Conservation (phyloP, 2,113 vertebrate species). For the Calonectris borealis region DNA sequence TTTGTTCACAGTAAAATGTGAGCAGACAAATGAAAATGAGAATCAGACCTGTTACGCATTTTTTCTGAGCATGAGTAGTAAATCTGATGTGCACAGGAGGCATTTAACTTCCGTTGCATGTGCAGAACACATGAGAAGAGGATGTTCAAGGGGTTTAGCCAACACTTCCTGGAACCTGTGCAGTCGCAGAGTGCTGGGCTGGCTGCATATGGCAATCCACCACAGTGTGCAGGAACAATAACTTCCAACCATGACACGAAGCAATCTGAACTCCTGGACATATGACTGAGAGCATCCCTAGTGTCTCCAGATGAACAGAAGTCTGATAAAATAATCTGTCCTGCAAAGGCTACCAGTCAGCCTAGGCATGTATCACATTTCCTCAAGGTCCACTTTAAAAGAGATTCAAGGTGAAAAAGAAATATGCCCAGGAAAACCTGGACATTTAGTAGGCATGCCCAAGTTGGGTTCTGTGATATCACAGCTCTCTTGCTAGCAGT, state of each 20-base stretch:
- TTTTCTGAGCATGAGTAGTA: not conserved
- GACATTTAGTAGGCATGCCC: not conserved
- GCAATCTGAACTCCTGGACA: not conserved
- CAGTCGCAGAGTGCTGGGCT: not conserved
- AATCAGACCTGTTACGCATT: not conserved
- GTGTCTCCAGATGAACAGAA: not conserved
- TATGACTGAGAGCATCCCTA: not conserved
- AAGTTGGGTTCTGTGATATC: not conserved
- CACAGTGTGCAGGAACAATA: rapidly evolving
- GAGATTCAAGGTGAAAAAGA: not conserved
- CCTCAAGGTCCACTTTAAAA: not conserved
- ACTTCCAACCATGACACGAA: not conserved
- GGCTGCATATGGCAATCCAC: not conserved
- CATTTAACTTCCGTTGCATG: not conserved
- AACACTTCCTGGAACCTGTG: not conserved
- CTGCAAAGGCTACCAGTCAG: not conserved
- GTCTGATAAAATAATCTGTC: not conserved
- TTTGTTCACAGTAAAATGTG: not conserved
- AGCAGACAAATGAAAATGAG: not conserved
- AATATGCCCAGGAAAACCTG: not conserved
- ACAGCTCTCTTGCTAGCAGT: not conserved
- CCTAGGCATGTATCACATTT: not conserved
- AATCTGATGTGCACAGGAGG: not conserved
- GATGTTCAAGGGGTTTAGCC: not conserved
- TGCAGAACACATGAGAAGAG: not conserved